Evolutionary conservation across 2,113 vertebrate genomes (phyloP).

Genomic region (Engraulis encrasicolus): DNA sequence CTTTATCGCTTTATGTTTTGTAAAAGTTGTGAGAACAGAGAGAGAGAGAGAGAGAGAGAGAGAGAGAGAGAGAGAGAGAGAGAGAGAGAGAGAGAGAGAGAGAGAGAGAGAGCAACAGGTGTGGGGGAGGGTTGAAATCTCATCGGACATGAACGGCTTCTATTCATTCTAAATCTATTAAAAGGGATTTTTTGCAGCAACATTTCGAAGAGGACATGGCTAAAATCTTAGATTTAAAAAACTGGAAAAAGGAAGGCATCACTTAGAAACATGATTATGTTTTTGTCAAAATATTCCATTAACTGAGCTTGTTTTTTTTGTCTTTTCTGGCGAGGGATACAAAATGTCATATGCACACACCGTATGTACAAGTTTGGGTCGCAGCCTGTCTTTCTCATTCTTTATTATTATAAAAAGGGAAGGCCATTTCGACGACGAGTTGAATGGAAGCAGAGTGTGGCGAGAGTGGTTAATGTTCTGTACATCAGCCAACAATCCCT

Average conservation of each 20-base stretch:
- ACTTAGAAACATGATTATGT: neutral
- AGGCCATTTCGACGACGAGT: conserved; percentile 10
- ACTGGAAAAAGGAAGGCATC: neutral
- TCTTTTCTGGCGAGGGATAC: neutral
- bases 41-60: too few relatives aligned
- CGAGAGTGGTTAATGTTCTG: conserved; percentile 41
- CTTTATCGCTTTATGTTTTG: neutral
- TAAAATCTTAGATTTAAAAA: neutral
- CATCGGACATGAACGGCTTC: neutral
- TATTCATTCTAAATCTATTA: neutral
- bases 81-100: too few relatives aligned
- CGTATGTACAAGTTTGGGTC: neutral
- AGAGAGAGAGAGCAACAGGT: conserved; percentile 19
- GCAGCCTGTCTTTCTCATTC: neutral
- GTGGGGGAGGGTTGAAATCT: neutral
- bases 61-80: too few relatives aligned
- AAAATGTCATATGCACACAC: neutral
- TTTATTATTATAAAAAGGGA: neutral
- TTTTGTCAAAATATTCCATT: neutral
- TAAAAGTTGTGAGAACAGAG: neutral
- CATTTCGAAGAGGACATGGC: neutral
- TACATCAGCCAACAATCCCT: conserved; percentile 25
- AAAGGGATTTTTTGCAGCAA: neutral
- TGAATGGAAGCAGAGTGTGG: conserved; percentile 8
- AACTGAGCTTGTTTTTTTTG: neutral